A percentile compares a stretch with the other conserved stretches of the same genome.
These are phyloP conservation scores for Philopotamus ludificatus DNA, from an alignment of 1,140 invertebrate species.

Conservation along the genomic window DNA sequence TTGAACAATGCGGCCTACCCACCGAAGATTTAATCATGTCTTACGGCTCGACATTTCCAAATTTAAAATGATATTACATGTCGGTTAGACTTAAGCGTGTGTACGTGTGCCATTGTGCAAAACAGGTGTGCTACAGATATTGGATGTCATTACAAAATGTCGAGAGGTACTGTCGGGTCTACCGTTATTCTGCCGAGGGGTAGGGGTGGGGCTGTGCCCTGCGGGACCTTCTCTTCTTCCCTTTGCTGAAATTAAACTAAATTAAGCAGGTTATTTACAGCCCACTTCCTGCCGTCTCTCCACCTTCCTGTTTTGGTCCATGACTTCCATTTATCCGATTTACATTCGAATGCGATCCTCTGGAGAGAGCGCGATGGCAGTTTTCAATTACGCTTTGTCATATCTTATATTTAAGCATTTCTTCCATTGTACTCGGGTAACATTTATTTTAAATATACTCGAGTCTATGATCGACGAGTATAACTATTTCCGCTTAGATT, in stretches of 20 bases:
- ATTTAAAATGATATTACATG: no score
- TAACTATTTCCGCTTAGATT: no score
- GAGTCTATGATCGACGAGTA: no score
- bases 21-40: no score
- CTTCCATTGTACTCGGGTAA: no score
- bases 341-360: not conserved
- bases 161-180: not conserved
- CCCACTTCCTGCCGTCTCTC: not conserved
- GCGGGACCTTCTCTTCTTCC: not conserved
- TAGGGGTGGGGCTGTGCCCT: not conserved
- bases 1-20: no score
- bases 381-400: constrained; percentile 2
- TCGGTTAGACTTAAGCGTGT: no score
- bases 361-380: not conserved
- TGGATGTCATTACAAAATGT: constrained; percentile 8
- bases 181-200: no score
- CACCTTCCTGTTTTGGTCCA: not conserved
- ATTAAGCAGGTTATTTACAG: constrained; percentile 7
- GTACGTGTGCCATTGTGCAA: not conserved
- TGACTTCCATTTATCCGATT: constrained; percentile 7
- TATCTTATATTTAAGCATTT: no score
- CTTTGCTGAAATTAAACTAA: not conserved
- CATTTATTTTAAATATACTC: no score
- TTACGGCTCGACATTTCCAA: no score
- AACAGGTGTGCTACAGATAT: constrained; percentile 7